These are phyloP conservation scores for Acridotheres tristis DNA, from an alignment of 2,797 vertebrate genomes.

Conservation along the genomic window DNA sequence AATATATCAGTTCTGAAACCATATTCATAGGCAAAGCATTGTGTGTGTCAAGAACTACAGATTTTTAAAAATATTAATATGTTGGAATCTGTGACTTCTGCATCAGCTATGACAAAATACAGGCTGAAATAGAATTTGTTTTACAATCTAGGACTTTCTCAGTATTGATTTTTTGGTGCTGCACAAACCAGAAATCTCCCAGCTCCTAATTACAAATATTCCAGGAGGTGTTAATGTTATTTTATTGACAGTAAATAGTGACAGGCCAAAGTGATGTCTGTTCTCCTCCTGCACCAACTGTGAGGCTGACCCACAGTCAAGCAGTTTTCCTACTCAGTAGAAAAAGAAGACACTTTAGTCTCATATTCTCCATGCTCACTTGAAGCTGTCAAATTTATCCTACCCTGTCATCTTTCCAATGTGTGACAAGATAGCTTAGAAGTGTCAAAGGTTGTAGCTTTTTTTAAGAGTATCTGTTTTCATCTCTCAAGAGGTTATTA, in stretches of 20 bases:
- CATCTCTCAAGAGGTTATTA: not conserved
- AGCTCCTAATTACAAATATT: not conserved
- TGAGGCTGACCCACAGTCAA: not conserved
- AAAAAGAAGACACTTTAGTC: not conserved
- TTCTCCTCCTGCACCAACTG: not conserved
- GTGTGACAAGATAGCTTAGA: not conserved
- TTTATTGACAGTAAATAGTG: not conserved
- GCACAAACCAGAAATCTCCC: not conserved
- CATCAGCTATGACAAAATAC: not conserved
- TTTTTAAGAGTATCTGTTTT: slow-evolving; percentile 34
- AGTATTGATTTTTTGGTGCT: not conserved
- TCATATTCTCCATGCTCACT: not conserved
- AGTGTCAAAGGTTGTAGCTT: slow-evolving; percentile 23
- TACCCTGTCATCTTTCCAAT: not conserved
- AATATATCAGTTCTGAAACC: not conserved
- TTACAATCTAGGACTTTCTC: not conserved
- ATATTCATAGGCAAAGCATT: not conserved
- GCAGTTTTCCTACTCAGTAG: not conserved
- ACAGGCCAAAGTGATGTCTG: not conserved
- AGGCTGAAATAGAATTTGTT: not conserved
- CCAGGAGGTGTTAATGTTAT: not conserved
- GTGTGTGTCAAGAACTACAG: not conserved
- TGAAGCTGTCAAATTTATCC: slow-evolving; percentile 24
- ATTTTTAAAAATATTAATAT: fast-evolving
- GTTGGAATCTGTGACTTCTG: not conserved